phyloP scores from a whole-genome alignment of 2,797 vertebrate species.

The Peromyscus aztecus region DNA sequence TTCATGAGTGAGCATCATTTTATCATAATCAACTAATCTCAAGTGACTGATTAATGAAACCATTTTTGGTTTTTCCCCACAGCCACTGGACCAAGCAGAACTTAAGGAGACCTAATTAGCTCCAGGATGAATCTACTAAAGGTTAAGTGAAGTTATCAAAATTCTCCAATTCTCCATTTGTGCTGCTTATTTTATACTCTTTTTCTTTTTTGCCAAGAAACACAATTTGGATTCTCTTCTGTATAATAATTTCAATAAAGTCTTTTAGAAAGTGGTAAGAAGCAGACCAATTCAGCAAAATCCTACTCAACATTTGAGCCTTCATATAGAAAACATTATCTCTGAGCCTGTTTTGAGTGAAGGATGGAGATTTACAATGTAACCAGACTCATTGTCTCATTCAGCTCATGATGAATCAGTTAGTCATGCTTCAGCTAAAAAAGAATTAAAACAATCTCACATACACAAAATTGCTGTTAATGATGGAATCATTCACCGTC shows the following conservation, averaged over 20 bases:
- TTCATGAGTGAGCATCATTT: constrained; percentile 49
- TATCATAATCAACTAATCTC: constrained; percentile 53
- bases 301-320: neutral
- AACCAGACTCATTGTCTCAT: neutral
- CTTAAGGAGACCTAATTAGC: constrained; percentile 64
- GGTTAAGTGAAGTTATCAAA: constrained; percentile 65
- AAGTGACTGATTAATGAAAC: constrained; percentile 37
- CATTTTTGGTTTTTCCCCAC: neutral
- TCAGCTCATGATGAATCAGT: constrained; percentile 16
- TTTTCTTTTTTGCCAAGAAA: constrained; percentile 67
- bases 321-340: constrained; percentile 7
- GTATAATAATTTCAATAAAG: constrained; percentile 34
- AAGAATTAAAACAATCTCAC: neutral
- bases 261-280: constrained; percentile 11
- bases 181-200: constrained; percentile 60
- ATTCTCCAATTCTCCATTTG: constrained; percentile 46
- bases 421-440: constrained; percentile 33
- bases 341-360: neutral
- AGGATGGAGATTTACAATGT: neutral
- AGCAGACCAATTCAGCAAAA: constrained; percentile 29
- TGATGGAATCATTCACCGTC: neutral
- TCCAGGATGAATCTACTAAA: constrained; percentile 57
- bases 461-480: neutral
- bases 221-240: constrained; percentile 61
- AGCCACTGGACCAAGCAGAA: constrained; percentile 52